phyloP scores from a whole-genome alignment of 1,140 invertebrate species.

The Thalassaphorura encarpata region DNA sequence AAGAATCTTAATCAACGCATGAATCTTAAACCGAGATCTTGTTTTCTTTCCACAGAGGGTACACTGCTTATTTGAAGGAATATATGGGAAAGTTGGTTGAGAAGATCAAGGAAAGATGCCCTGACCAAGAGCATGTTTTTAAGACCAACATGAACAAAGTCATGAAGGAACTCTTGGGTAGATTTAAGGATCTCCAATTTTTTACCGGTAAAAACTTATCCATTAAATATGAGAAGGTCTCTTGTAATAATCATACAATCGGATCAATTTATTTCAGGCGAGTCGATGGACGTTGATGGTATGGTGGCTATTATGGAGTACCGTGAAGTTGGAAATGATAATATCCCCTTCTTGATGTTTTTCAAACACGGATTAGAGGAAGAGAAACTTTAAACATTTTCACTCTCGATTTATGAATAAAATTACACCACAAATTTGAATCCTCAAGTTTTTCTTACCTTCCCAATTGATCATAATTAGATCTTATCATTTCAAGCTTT shows the following conservation, averaged over 20 bases:
- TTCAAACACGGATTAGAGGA: constrained; percentile 91
- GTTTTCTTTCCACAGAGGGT: constrained; percentile 46
- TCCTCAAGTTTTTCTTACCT: too few relatives aligned
- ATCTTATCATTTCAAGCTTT: too few relatives aligned
- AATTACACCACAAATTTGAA: too few relatives aligned
- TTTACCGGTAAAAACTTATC: constrained; percentile 55
- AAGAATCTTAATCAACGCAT: too few relatives aligned
- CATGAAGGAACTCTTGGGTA: constrained; percentile 82
- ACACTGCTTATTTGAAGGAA: constrained; percentile 84
- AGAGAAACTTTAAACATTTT: constrained; percentile 84
- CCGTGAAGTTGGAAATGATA: constrained; percentile 70
- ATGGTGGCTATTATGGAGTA: constrained; percentile 90
- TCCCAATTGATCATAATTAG: too few relatives aligned
- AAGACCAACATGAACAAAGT: constrained; percentile 90
- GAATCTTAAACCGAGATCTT: too few relatives aligned
- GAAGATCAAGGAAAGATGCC: constrained; percentile 65
- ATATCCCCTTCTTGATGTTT: constrained; percentile 80
- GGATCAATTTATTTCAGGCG: constrained; percentile 47
- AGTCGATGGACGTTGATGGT: constrained; percentile 88
- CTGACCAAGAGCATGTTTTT: constrained; percentile 74
- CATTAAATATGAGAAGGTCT: neutral
- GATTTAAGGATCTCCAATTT: constrained; percentile 89
- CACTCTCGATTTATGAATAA: too few relatives aligned
- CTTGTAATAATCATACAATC: neutral
- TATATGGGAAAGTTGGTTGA: constrained; percentile 90